Evolutionary conservation across 2,888 invertebrate genomes (phyloP), one percentile per base, ranked within the genome.

Genomic region (Exocentrus adspersus): DNA sequence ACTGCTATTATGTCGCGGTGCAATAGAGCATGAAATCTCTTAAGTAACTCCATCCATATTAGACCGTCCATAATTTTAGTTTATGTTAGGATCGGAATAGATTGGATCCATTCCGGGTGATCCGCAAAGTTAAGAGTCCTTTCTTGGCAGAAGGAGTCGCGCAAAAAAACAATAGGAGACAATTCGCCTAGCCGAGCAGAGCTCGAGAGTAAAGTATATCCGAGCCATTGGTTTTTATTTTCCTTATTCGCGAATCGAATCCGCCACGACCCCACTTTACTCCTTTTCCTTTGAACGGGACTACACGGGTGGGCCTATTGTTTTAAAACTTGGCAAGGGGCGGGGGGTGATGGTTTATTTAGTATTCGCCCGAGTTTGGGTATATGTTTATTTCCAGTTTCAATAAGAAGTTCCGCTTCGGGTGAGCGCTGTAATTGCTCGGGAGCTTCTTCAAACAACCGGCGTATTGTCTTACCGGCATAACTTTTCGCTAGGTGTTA

Each of bases 201-300:
- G n/a, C n/a, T n/a, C n/a, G n/a, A n/a, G n/a, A n/a, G n/a, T n/a
- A 75, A 78, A 76, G 73, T 78, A 79, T 80, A 74, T n/a, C n/a
- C 80, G 73, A 79, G 75, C 79, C 81, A 80, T 81, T 81, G 80
- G 78, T 74, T 81, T 80, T 80, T 80, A 80, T 80, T 80, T 77
- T 77, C n/a, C n/a, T n/a, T 76, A 77, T 78, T 79, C 80, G 79
- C 77, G 79, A 79, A 79, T 79, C 77, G 78, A 76, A 79, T 79
- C 76, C 57, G 72, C 68, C 72, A 75, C 12, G 68, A 68, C 72
- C 52, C 54, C 62, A 52, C 59, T 43, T 61, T 65, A 56, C 63
- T 53, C 60, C 51, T 62, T 66, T 67, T 46, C 45, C 41, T 3
- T 12, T 24, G 43, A 14, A 30, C 19, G 30, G 21, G 42, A 57